Base-by-base conservation (phyloP, 2,113 vertebrate species). In the Cyphotilapia sp. region DNA sequence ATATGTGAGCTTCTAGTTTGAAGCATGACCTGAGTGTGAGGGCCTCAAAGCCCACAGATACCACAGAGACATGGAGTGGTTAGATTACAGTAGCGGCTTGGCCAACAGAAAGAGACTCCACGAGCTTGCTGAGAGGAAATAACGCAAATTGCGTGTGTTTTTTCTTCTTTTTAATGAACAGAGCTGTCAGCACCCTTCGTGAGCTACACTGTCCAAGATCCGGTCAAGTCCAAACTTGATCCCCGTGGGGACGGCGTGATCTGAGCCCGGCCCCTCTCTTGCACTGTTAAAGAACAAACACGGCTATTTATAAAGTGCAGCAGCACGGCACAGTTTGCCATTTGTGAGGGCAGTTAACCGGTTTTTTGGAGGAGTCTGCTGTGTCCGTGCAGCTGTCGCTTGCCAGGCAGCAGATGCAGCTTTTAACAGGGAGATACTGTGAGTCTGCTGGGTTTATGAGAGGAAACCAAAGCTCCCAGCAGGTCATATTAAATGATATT, bases 291-390 rank as follows among this genome's bases (percentile, higher is more conserved):
- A 86, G 94, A 95, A 96, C 96, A 96, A 96, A 96, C 93, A 92
- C 89, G 6, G 88, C 94, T 97, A 96, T 96, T 97, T 97, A 96
- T 96, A 96, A 94, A 91, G 91, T 81, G 88, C 92, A 91, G 83
- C 89, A 51, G 85, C 89, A 40, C 82, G 69, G 90, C 86, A 94
- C 94, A 95, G 91, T 95, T 92, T 95, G 91, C 92, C 96, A 95
- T 95, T 96, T 96, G 96, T 96, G 95, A 95, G 90, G 14, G 88
- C 88, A 87, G 93, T 93, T 95, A 89, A 94, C 87, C 85, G 82
- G 6, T 87, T 88, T 91, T 90, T 88, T 85, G 63, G 80, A 87
- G 87, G 90, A 90, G 93, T 91, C 87, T 84, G 85, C 93, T 94
- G 90, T 90, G 94, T 92, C 92, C 91, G 82, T 45, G 94, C 96